Base-by-base conservation (phyloP, 2,113 vertebrate species). In the Merops nubicus region DNA sequence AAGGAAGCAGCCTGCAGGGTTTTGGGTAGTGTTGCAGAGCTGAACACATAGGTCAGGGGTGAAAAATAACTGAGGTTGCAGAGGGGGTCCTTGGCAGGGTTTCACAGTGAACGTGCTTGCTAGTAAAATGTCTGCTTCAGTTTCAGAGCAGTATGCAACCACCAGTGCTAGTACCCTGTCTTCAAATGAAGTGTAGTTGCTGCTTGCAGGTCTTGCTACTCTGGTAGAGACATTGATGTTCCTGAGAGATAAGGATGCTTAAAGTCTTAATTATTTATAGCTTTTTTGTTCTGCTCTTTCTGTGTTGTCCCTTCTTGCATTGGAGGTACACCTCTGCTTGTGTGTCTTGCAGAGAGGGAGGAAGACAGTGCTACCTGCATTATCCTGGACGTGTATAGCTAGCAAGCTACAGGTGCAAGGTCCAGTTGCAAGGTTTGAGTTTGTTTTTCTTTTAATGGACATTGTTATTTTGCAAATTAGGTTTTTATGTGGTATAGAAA, bases 211-310 rank as follows among this genome's bases (percentile, higher is more conserved):
- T 82, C 45, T 48, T 76, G 36, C 40, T 60, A 1, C 34, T 43
- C 31, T 69, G 19, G 3, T 28, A n/a, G 34, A 73, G 17, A 43
- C 3, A 5, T 6, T 22, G 33, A 72, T 34, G 22, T 51, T 65
- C 50, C 48, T 75, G 33, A 65, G 67, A 65, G 82, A 65, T 47
- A 11, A 59, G 14, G 15, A 28, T 1, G 4, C 33, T 50, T 56
- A 28, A 65, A 60, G 7, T 26, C 15, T 42, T 23, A n/a, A 31
- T 14, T 25, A 29, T 23, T 57, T 38, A 43, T 59, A 48, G 26
- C n/a, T 72, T 80, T 31, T 64, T 1, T 1, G 4, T 73, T 43
- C n/a, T 54, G 0, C 10, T 56, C 33, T 63, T 36, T 42, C 16
- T 64, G 74, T 50, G 13, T n/a, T 73, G 31, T 77, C 25, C 25